A percentile compares a stretch with the other conserved stretches of the same genome.
Conservation (phyloP, 2,113 vertebrate species). For the Trichechus manatus region DNA sequence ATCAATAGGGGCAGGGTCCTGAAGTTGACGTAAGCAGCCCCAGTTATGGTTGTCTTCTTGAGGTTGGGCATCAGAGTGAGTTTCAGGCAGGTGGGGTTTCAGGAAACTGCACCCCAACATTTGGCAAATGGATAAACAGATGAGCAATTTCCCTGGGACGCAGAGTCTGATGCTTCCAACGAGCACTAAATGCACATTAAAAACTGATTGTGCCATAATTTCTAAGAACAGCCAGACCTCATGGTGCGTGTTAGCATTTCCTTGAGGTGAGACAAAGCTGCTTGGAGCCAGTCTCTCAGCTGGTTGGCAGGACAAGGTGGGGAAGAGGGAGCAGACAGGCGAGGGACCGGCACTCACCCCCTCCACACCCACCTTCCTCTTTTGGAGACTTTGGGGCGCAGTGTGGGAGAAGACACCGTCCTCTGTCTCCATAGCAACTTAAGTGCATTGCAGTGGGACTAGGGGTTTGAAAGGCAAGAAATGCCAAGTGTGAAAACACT, state of each 20-base stretch:
- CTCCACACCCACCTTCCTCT: neutral
- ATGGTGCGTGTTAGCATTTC: constrained; percentile 51
- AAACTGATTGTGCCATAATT: constrained; percentile 42
- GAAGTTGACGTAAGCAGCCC: neutral
- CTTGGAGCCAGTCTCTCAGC: constrained; percentile 42
- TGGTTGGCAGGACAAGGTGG: constrained; percentile 17
- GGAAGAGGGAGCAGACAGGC: neutral
- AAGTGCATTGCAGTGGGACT: neutral
- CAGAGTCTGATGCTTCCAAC: constrained; percentile 37
- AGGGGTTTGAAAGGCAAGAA: constrained; percentile 34
- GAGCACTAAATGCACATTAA: constrained; percentile 56
- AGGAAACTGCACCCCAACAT: neutral
- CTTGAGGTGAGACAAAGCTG: constrained; percentile 58
- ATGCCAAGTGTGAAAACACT: constrained; percentile 17
- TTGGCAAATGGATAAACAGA: constrained; percentile 29
- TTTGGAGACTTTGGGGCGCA: neutral
- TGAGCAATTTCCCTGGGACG: constrained; percentile 48
- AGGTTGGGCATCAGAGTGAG: neutral
- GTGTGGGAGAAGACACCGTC: neutral
- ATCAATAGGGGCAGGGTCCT: no score
- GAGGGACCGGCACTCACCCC: neutral
- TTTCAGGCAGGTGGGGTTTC: neutral
- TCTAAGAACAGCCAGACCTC: constrained; percentile 61
- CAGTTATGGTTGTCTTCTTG: neutral
- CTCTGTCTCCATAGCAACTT: constrained; percentile 75